Percentiles rank a stretch among this genome's conserved stretches.
These are phyloP conservation scores for Lamprologus ornatipinnis DNA, from an alignment of 2,113 vertebrate genomes.

Conservation along the genomic window DNA sequence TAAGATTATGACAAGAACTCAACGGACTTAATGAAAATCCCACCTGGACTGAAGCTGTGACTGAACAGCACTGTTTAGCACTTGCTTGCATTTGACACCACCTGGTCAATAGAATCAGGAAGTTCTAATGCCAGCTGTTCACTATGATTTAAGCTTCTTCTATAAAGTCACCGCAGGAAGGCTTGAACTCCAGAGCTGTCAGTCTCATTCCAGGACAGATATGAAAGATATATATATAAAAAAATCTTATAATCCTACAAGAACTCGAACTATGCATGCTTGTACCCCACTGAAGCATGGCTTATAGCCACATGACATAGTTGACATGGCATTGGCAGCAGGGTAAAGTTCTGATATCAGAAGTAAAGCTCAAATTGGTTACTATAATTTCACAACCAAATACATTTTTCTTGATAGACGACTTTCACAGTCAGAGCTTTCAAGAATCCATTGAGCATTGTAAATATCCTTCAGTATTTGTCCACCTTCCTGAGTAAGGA, in stretches of 20 bases:
- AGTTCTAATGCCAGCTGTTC: not conserved
- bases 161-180: not conserved
- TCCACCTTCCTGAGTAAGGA: conserved; percentile 51
- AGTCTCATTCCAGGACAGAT: not conserved
- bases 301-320: not conserved
- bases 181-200: not conserved
- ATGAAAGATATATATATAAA: not conserved
- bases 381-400: not conserved
- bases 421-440: not conserved
- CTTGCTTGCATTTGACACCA: not conserved
- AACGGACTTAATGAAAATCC: not conserved
- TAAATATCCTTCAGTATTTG: conserved; percentile 72
- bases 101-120: not conserved
- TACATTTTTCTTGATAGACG: not conserved
- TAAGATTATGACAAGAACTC: not conserved
- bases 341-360: not conserved
- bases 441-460: conserved; percentile 56
- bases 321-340: not conserved
- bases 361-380: not conserved
- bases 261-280: conserved; percentile 52
- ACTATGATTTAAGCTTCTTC: not conserved
- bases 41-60: not conserved
- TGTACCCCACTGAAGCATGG: conserved; percentile 22
- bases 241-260: not conserved
- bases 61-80: not conserved